Base-by-base conservation (phyloP, 2,797 vertebrate species). In the Enteromius paludinosus region DNA sequence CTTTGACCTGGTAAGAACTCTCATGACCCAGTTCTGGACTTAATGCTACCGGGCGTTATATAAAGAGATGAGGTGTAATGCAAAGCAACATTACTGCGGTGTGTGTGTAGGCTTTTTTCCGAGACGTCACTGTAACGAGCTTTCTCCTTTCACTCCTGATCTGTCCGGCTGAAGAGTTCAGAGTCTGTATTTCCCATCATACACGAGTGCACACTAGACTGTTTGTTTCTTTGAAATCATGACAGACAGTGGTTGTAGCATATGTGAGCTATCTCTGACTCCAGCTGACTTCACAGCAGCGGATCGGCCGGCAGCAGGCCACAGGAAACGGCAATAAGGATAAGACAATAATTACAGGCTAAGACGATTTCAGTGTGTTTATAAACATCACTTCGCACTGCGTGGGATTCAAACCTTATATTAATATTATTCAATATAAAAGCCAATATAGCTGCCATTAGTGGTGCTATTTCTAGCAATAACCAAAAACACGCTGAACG, bases 1-100 rank as follows among this genome's bases (percentile, higher is more conserved):
- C 18, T 72, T 83, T 65, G 71, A 83, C 76, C 76, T 25, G 25
- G 54, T 76, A 66, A 82, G 61, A 43, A 23, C 65, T 79, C 79
- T 77, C 17, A 33, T 85, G 83, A 74, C 87, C 85, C 78, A 85
- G 73, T 81, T 86, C 77, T 56, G n/a, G 54, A 54, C n/a, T 45
- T 81, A 86, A 83, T 77, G 81, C 84, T 76, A 43, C 73, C 64
- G 59, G 70, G 81, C 74, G 83, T 87, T 89, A 86, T 78, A 78
- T 85, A 89, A 89, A 84, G 78, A 89, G 84, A 84, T 79, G 4
- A 86, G 62, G 45, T 54, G 35, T 61, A 52, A 61, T 14, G 28
- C 64, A 81, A 20, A 54, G 61, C 45, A 84, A 71, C 62, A 72
- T 41, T n/a, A 47, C 38, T 2, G 17, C 17, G 12, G 15, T 33